Conservation (phyloP, 2,888 invertebrate species). For the Carterocephalus palaemon region DNA sequence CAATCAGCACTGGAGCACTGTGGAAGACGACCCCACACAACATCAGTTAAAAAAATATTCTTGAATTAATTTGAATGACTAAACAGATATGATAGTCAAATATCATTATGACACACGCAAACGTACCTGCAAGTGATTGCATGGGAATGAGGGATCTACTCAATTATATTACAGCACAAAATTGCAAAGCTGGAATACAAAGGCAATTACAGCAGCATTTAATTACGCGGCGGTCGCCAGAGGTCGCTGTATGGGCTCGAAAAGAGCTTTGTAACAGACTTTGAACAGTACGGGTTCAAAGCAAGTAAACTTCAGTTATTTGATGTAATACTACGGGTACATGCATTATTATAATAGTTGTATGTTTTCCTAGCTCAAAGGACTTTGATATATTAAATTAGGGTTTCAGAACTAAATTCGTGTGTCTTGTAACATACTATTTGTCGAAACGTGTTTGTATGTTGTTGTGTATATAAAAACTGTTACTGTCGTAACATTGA, state of each 20-base stretch:
- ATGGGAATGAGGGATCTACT: neutral
- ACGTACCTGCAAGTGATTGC: neutral
- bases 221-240: constrained; percentile 5
- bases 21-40: too few relatives aligned
- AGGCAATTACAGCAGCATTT: constrained; percentile 15
- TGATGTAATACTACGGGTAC: neutral
- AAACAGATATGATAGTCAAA: too few relatives aligned
- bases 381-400: too few relatives aligned
- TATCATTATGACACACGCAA: neutral
- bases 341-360: constrained; percentile 1
- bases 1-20: too few relatives aligned
- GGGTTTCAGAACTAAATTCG: too few relatives aligned
- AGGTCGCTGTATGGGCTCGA: constrained; percentile 5
- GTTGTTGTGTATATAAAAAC: too few relatives aligned
- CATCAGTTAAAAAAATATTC: too few relatives aligned
- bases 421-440: too few relatives aligned
- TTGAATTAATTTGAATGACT: too few relatives aligned
- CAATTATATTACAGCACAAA: neutral
- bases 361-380: neutral
- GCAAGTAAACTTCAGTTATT: constrained; percentile 12
- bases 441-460: too few relatives aligned
- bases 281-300: constrained; percentile 10
- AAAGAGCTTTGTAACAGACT: neutral
- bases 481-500: too few relatives aligned
- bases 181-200: neutral